Conservation (phyloP, 2,113 vertebrate genomes). For the Halcyon senegalensis region DNA sequence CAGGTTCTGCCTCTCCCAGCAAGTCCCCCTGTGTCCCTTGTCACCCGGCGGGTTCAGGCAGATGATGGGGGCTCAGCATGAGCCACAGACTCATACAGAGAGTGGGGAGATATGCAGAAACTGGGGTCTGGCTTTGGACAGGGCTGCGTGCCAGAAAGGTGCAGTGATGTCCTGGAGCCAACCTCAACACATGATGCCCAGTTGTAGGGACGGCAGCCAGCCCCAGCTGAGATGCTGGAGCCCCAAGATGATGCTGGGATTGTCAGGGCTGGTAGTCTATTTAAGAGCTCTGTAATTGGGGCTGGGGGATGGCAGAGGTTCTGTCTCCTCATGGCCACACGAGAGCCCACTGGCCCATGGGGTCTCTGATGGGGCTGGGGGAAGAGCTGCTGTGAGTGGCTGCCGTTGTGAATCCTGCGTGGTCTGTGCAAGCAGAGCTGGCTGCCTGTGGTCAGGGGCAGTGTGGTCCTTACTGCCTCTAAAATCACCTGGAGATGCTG, state of each 20-base stretch:
- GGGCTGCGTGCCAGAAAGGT: neutral
- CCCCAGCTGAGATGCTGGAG: neutral
- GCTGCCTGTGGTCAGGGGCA: neutral
- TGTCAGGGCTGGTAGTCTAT: neutral
- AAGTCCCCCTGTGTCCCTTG: accelerated
- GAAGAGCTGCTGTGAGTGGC: neutral
- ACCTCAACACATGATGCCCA: accelerated
- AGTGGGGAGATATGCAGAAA: neutral
- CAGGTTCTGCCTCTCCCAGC: neutral
- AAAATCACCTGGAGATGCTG: neutral
- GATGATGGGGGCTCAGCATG: neutral
- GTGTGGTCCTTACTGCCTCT: neutral
- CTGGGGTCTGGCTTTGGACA: neutral
- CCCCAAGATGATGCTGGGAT: neutral
- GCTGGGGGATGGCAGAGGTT: neutral
- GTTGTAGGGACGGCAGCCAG: neutral
- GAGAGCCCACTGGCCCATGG: neutral
- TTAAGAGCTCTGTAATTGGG: neutral
- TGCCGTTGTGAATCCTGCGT: accelerated
- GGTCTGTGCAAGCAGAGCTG: neutral
- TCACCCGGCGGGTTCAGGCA: neutral
- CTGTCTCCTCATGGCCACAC: neutral
- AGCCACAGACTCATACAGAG: neutral
- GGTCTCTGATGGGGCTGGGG: neutral
- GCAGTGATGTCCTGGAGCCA: neutral